Percentiles rank a stretch among this genome's conserved stretches.
Evolutionary conservation across 2,888 invertebrate genomes (phyloP).

Genomic region (Drosophila demipolita): DNA sequence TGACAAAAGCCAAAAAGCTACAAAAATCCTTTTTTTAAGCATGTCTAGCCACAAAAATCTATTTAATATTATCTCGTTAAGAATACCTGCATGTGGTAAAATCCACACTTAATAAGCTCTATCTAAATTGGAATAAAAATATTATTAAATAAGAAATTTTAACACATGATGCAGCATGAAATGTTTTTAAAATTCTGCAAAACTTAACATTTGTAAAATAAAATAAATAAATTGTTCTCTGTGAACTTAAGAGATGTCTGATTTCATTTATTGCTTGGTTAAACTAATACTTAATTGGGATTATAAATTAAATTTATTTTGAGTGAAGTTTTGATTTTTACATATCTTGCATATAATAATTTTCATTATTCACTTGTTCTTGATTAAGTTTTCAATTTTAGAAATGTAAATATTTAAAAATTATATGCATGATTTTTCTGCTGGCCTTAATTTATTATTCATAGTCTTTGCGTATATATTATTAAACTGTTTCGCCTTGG

Average conservation of each 20-base stretch:
- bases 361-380: too few species aligned
- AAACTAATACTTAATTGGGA: background rate
- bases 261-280: background rate
- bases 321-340: too few species aligned
- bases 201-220: background rate
- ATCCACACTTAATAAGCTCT: background rate
- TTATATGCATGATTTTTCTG: background rate
- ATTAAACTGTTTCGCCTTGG: background rate
- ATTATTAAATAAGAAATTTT: background rate
- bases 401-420: too few species aligned
- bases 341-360: background rate
- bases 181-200: background rate
- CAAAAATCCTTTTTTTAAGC: background rate
- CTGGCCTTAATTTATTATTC: background rate
- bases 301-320: background rate
- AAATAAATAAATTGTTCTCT: background rate
- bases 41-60: slow-evolving; percentile 4
- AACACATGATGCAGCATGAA: background rate
- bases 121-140: background rate
- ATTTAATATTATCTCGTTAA: background rate
- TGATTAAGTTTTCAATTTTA: too few species aligned
- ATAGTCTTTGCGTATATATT: slow-evolving; percentile 1
- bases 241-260: background rate
- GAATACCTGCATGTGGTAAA: too few species aligned
- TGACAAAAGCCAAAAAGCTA: slow-evolving; percentile 16